Base-by-base conservation (phyloP, 2,888 invertebrate genomes). In the Yponomeuta malinellus region DNA sequence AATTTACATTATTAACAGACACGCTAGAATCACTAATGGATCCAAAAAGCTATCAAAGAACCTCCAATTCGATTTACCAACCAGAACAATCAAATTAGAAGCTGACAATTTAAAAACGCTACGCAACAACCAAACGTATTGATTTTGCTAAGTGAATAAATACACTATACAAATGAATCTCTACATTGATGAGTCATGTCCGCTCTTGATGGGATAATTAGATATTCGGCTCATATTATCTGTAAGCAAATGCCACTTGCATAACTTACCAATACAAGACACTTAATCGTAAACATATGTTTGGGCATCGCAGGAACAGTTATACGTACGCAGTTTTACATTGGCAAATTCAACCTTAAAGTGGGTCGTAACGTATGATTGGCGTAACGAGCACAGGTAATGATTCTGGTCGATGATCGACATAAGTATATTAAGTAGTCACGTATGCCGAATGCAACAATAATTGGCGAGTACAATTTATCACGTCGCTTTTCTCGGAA, bases 391-490 rank as follows among this genome's bases (percentile, higher is more conserved):
- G 89, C 86, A 80, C 87, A 86, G 83, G 83, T 81, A 84, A 87
- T 83, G 88, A 90, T 89, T 88, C 90, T 89, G 89, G 89, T 83
- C 88, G 89, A 87, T 90, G 90, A 90, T 87, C 87, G 84, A 83
- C 81, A 82, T 89, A 90, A 89, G 88, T 89, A 87, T 85, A 85
- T 86, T 83, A 81, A 88, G 85, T 84, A 88, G 88, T 87, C 89
- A 89, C 87, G 84, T 85, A 85, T 83, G 86, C 89, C 85, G 87
- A 90, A 90, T 90, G 87, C 86, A 72, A 89, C 87, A 88, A 90
- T 92, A 90, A 91, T 90, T 90, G 89, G 89, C 82, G 89, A 90
- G 88, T 88, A 84, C 89, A 88, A 89, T 90, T 91, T 90, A 90
- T 90, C 91, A 91, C 90, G 88, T 88, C 82, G 78, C 84, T 84